Evolutionary conservation across 2,113 vertebrate genomes (phyloP).

Genomic region (Microcebus tavaratra): DNA sequence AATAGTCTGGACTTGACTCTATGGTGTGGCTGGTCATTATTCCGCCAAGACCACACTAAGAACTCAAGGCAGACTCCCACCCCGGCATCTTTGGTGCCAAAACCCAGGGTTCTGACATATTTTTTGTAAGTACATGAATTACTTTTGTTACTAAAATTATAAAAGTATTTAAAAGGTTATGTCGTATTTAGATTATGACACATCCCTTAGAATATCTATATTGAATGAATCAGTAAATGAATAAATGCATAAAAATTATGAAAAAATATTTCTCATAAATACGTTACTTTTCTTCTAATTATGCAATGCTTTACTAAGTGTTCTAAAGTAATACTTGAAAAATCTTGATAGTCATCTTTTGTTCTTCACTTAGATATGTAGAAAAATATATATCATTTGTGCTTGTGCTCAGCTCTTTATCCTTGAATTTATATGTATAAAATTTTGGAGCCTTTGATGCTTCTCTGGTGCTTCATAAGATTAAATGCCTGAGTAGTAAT

Average conservation of each 20-base stretch:
- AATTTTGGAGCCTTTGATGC: not conserved
- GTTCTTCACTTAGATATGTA: not conserved
- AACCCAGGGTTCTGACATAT: not conserved
- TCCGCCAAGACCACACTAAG: too few species aligned
- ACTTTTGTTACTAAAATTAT: not conserved
- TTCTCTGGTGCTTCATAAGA: not conserved
- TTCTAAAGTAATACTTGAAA: not conserved
- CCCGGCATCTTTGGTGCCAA: too few species aligned
- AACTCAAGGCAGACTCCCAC: too few species aligned
- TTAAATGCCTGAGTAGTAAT: not conserved
- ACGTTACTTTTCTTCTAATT: not conserved
- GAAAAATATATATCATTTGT: not conserved
- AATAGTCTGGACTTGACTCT: too few species aligned
- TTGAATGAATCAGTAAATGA: not conserved
- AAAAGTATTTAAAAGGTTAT: not conserved
- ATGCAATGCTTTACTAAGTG: not conserved
- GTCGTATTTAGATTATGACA: not conserved
- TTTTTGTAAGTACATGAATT: not conserved
- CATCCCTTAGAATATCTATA: not conserved
- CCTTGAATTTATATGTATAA: not conserved
- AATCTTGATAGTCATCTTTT: not conserved
- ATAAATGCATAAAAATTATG: not conserved
- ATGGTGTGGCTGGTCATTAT: too few species aligned
- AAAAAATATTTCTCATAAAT: conserved; percentile 28
- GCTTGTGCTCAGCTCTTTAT: not conserved